These are phyloP conservation scores for Pampus argenteus DNA, from an alignment of 2,797 vertebrate species.

Conservation along the genomic window DNA sequence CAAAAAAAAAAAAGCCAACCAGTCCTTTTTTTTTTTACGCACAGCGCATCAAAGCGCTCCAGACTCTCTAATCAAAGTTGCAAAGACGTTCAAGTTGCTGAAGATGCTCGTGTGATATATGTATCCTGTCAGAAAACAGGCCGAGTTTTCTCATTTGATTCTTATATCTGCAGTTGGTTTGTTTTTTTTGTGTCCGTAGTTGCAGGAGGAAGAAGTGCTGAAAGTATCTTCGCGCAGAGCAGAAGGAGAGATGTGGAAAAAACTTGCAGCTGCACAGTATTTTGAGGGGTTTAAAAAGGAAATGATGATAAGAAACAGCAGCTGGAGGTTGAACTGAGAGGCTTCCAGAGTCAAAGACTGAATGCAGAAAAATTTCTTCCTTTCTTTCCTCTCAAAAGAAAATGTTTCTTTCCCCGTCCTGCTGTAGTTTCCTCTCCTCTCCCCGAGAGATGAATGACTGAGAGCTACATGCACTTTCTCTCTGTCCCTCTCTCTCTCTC, in stretches of 20 bases:
- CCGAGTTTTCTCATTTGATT: background rate
- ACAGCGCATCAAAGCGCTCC: conserved; percentile 17
- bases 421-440: conserved; percentile 74
- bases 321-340: conserved; percentile 9
- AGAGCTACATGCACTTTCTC: conserved; percentile 74
- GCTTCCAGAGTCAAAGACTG: conserved; percentile 12
- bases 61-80: background rate
- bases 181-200: conserved; percentile 27
- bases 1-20: background rate
- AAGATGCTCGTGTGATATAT: conserved; percentile 1
- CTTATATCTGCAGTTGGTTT: conserved; percentile 29
- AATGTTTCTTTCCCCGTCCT: conserved; percentile 39
- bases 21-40: conserved; percentile 29
- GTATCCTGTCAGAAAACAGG: conserved; percentile 4
- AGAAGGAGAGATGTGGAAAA: conserved; percentile 11
- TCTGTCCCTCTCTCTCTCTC: conserved; percentile 52
- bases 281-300: conserved; percentile 8
- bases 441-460: conserved; percentile 81
- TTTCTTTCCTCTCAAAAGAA: background rate
- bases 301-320: conserved; percentile 4
- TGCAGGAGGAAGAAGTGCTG: conserved; percentile 29
- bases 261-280: conserved; percentile 20
- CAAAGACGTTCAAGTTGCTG: conserved; percentile 4
- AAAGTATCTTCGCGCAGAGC: conserved; percentile 31
- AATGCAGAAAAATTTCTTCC: background rate